Base-by-base conservation (phyloP, 2,888 invertebrate genomes). In the Imbricaverruca yamaguchii region DNA sequence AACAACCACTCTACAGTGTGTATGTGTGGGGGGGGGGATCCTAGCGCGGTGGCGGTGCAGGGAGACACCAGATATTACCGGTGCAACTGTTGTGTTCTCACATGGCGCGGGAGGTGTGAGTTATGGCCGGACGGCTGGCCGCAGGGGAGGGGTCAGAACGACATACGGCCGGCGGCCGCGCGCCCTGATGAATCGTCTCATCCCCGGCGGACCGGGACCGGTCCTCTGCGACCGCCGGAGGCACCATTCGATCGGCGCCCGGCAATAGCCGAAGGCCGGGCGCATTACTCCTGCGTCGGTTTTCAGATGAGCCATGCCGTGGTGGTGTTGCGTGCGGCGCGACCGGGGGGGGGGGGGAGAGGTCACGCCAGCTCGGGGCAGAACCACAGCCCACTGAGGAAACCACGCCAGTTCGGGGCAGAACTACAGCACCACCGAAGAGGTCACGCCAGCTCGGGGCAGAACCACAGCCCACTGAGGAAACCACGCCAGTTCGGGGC, bases 21-120 rank as follows among this genome's bases (percentile, higher is more conserved):
- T 39, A 4, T 39, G 39, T 39, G 39, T 39, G 39, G 39, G 39
- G 39, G 39, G 39, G 18, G 23, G 74, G 21, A 39, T 25, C 69
- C 74, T 74, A 74, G 53, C 74, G 74, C 74, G 53, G 23, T 74
- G 53, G 53, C 74, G 74, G 74, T 18, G 53, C 74, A 15, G 39
- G 53, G 15, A 6, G 74, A 74, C 74, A 74, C 74, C 74, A 39
- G 18, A 18, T 69, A 74, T 74, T 13, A 74, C 74, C 74, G 74
- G 18, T 74, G 9, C 74, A 74, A 74, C 74, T 74, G 74, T 74
- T 74, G 74, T 74, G 74, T 74, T 74, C 74, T 74, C 74, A 74
- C 74, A 65, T 74, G 74, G 53, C 13, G 15, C 3, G 9, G 53
- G 9, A 25, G 39, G 74, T 74, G 74, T 74, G 74, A 74, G 74